Percentiles rank a stretch among this genome's conserved stretches.
Conservation (phyloP, 2,113 vertebrate genomes). For the Cercocebus atys region DNA sequence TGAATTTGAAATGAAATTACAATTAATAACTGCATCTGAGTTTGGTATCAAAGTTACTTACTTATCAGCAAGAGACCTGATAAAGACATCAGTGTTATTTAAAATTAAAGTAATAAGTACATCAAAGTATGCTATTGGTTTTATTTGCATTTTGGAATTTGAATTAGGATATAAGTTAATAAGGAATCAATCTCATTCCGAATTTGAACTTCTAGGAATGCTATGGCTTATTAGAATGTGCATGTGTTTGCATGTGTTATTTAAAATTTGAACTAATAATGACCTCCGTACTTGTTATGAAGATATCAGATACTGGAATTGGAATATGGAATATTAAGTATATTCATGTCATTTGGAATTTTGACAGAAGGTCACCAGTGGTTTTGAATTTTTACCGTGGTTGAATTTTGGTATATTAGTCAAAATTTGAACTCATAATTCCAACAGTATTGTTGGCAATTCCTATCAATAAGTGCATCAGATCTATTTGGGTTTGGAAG, state of each 20-base stretch:
- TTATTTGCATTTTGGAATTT: neutral
- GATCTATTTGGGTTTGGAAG: neutral
- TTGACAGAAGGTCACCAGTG: neutral
- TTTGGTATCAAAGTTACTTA: accelerated
- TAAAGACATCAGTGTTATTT: accelerated
- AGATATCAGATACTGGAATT: neutral
- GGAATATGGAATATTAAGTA: neutral
- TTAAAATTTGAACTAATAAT: neutral
- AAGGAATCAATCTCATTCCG: neutral
- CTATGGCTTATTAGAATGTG: neutral
- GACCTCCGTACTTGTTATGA: neutral
- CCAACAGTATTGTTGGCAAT: neutral
- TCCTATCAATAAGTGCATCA: neutral
- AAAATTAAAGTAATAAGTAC: neutral
- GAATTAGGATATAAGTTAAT: neutral
- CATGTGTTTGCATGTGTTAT: accelerated
- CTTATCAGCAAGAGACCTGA: accelerated
- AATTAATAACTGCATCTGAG: accelerated
- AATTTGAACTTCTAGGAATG: neutral
- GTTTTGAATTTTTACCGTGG: no score
- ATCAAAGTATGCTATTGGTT: neutral
- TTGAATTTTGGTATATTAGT: neutral
- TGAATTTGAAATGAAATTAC: neutral
- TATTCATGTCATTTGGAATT: no score
- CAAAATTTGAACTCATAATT: neutral